Conservation (phyloP, 2,888 invertebrate genomes). For the Lochmaea crataegi region DNA sequence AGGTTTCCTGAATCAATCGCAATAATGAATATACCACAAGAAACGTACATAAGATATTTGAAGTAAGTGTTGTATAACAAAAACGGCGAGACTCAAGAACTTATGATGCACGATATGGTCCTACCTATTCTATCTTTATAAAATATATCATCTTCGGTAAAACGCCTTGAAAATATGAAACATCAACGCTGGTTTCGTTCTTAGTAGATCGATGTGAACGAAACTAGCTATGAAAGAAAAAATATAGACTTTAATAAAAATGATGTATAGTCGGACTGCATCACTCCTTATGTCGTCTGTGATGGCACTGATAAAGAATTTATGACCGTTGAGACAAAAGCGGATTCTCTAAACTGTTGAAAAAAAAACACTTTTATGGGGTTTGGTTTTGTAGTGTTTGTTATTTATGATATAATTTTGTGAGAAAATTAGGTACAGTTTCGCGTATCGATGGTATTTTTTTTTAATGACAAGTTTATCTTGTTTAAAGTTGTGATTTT, state of each 20-base stretch:
- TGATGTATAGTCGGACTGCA: slow-evolving; percentile 34
- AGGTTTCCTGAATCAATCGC: too few relatives aligned
- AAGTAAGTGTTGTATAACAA: too few relatives aligned
- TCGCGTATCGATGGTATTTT: background rate
- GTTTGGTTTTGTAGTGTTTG: background rate
- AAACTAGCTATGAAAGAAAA: slow-evolving; percentile 13
- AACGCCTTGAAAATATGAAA: slow-evolving; percentile 29
- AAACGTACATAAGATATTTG: too few relatives aligned
- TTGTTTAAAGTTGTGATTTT: too few relatives aligned
- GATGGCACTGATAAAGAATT: slow-evolving; percentile 33
- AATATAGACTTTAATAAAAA: too few relatives aligned
- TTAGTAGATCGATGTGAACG: slow-evolving; percentile 23
- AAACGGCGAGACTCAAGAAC: background rate
- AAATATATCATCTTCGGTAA: background rate
- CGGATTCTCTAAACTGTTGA: slow-evolving; percentile 20
- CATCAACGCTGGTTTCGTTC: slow-evolving; percentile 25
- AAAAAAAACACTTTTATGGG: slow-evolving; percentile 16
- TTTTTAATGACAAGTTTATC: background rate
- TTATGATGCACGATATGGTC: background rate
- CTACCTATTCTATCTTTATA: background rate
- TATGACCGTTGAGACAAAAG: slow-evolving; percentile 22
- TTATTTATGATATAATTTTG: slow-evolving; percentile 14
- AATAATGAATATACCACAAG: too few relatives aligned
- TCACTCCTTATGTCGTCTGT: slow-evolving; percentile 31
- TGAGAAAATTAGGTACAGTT: background rate